Base-by-base conservation (phyloP, 1,140 invertebrate genomes). In the Zaprionus taronus region DNA sequence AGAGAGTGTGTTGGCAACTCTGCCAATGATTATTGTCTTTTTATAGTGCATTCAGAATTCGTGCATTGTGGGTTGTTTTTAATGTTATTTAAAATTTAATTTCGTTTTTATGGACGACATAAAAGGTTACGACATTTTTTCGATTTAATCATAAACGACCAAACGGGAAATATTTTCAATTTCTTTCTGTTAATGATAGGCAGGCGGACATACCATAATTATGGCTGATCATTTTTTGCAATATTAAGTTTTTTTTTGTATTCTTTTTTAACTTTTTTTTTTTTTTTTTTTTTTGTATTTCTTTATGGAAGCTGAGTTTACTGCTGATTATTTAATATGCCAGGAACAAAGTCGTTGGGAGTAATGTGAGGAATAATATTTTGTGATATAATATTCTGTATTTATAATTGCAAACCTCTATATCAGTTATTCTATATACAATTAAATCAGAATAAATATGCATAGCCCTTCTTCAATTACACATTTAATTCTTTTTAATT, bases 11-110 rank as follows among this genome's bases (percentile, higher is more conserved):
- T 17, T 47, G 15, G 41, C 41, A 47, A 22, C 20, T 22, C 20
- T 51, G 11, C 2, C 47, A 20, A 51, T 51, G 47, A 51, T 51
- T 24, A 20, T 51, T 51, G 47, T 22, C 17, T 49, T 49, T 49
- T 49, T 49, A 20, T 49, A 49, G 44, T 51, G 47, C 22, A 12
- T n/a, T 12, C 20, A 41, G 38, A 15, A 41, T 2, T 41, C 38
- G 38, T 15, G 15, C 9, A 41, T n/a, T 20, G 9, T 51, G 47
- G 20, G 41, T n/a, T 7, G 41, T n/a, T 44, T 44, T 17, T 17
- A 51, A 51, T 51, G 20, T 51, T 24, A 22, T 24, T 51, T 11
- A 51, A 14, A 51, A 51, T 51, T 51, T 51, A 51, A 51, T 51
- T 47, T 24, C 47, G 5, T 24, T 51, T 51, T 51, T 51, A 51